Conservation (phyloP, 2,797 vertebrate species). For the Dicrostonyx torquatus region DNA sequence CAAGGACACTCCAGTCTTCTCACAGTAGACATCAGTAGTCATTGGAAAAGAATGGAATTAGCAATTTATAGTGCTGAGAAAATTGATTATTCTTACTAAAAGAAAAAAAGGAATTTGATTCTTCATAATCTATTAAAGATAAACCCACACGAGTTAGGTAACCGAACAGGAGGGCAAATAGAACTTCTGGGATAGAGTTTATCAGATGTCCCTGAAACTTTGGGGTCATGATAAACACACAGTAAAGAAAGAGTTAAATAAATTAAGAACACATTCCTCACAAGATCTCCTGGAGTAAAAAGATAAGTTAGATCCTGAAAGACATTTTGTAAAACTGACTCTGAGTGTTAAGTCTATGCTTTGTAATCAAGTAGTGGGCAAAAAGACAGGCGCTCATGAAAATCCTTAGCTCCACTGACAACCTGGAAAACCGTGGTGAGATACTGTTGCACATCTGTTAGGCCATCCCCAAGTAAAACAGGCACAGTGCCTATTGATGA, state of each 20-base stretch:
- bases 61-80: neutral
- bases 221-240: neutral
- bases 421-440: neutral
- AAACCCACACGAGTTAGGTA: conserved; percentile 14
- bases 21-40: neutral
- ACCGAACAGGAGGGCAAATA: conserved; percentile 1
- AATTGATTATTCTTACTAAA: neutral
- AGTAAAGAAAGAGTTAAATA: conserved; percentile 24
- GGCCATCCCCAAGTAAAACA: neutral
- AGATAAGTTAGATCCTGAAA: neutral
- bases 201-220: neutral
- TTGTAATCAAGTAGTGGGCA: conserved; percentile 9
- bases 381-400: neutral
- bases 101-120: neutral
- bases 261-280: neutral
- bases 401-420: conserved; percentile 3
- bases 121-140: neutral
- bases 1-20: neutral
- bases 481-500: neutral
- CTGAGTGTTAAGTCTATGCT: neutral
- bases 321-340: neutral
- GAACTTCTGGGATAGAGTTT: neutral
- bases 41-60: neutral
- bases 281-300: neutral
- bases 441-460: neutral